Percentiles rank a stretch among this genome's conserved stretches.
These are phyloP conservation scores for Sinocyclocheilus rhinocerous DNA, from an alignment of 2,113 vertebrate genomes.

Conservation along the genomic window DNA sequence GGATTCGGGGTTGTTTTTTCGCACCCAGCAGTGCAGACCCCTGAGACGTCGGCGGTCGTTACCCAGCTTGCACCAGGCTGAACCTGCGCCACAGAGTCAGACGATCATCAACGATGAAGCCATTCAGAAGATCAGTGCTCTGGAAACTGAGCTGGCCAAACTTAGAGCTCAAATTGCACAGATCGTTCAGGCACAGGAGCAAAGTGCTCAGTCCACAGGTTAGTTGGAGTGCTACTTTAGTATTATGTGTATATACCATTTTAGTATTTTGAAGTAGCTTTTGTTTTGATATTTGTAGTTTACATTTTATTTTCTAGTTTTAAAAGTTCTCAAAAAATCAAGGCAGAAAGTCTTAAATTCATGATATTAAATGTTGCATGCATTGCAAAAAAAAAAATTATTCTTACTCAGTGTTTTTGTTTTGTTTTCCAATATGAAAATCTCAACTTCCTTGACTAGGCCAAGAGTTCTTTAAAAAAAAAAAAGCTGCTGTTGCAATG, in stretches of 20 bases:
- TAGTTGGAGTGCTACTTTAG: slow-evolving; percentile 10
- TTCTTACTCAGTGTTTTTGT: no score
- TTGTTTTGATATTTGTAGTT: background rate
- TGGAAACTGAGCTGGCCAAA: slow-evolving; percentile 90
- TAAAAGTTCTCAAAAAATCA: background rate
- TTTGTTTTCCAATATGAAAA: no score
- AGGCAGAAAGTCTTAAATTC: no score
- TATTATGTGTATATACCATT: no score
- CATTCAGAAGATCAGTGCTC: slow-evolving; percentile 88
- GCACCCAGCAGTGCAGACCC: slow-evolving; percentile 55
- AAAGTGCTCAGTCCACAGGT: slow-evolving; percentile 78
- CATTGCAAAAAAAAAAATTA: background rate
- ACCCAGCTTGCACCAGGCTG: slow-evolving; percentile 66
- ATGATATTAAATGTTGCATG: background rate
- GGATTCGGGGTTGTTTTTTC: slow-evolving; percentile 66
- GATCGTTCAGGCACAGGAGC: slow-evolving; percentile 90
- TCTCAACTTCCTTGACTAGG: no score
- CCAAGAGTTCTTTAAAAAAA: background rate
- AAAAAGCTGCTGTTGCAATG: background rate
- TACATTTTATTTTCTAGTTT: background rate
- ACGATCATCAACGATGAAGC: slow-evolving; percentile 79
- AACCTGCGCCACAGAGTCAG: slow-evolving; percentile 63
- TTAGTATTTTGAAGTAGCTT: background rate
- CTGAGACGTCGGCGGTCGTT: slow-evolving; percentile 70
- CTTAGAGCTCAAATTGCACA: slow-evolving; percentile 92